A percentile compares a stretch with the other conserved stretches of the same genome.
Conservation (phyloP, 2,113 vertebrate genomes). For the Ivindomyrus marchei region DNA sequence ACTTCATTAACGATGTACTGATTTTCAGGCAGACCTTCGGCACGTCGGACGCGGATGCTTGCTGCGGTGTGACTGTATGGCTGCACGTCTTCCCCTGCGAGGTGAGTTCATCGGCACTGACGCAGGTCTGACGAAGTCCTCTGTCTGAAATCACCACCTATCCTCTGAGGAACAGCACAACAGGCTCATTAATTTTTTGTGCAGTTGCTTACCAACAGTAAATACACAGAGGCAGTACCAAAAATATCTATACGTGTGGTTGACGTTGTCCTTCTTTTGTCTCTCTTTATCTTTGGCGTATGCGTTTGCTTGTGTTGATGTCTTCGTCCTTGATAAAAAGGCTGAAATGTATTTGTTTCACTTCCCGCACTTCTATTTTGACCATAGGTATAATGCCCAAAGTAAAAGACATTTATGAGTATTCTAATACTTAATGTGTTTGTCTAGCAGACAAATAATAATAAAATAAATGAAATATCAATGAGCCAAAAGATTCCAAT, state of each 20-base stretch:
- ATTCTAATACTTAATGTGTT: not conserved
- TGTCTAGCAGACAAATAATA: not conserved
- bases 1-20: not conserved
- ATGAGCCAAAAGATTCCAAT: not conserved
- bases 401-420: not conserved
- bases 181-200: slow-evolving; percentile 55
- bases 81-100: slow-evolving; percentile 44
- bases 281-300: not conserved
- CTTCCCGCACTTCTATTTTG: not conserved
- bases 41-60: slow-evolving; percentile 40
- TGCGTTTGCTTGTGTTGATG: not conserved
- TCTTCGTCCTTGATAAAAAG: not conserved
- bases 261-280: not conserved
- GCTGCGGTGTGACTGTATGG: slow-evolving; percentile 43
- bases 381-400: not conserved
- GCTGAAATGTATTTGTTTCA: not conserved
- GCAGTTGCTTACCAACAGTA: slow-evolving; percentile 22
- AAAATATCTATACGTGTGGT: not conserved
- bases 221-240: not conserved
- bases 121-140: slow-evolving; percentile 86
- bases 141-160: slow-evolving; percentile 67
- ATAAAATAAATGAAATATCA: not conserved
- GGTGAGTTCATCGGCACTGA: slow-evolving; percentile 65
- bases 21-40: slow-evolving; percentile 35
- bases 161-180: slow-evolving; percentile 46